Conservation (phyloP, 2,113 vertebrate genomes). For the Zapornia atra region DNA sequence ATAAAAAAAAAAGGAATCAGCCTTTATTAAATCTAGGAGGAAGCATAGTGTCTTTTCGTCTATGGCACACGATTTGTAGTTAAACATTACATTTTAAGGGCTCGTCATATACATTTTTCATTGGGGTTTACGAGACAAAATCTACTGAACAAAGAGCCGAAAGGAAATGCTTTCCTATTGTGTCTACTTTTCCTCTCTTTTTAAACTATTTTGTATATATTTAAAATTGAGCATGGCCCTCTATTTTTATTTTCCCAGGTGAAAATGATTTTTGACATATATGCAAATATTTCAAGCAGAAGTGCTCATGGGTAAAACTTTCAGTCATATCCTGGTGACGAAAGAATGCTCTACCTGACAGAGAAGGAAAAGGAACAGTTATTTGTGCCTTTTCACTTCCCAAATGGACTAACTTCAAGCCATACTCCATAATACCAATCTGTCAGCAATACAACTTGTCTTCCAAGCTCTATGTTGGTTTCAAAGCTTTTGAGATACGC, state of each 20-base stretch:
- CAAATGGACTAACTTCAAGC: background rate
- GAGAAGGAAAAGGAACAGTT: background rate
- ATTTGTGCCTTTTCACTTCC: background rate
- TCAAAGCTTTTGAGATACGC: background rate
- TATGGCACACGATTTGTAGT: background rate
- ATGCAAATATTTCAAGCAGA: background rate
- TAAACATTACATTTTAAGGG: background rate
- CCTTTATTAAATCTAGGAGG: background rate
- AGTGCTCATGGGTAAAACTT: background rate
- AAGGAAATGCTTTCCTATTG: background rate
- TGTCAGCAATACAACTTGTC: background rate
- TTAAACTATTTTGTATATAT: background rate
- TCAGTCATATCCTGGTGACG: background rate
- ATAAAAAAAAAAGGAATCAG: background rate
- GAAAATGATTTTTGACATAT: background rate
- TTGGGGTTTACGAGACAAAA: background rate
- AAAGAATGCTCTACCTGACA: background rate
- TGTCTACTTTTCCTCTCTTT: accelerated
- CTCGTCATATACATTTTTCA: background rate
- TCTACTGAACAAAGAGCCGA: background rate
- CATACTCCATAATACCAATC: background rate
- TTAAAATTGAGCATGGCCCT: background rate
- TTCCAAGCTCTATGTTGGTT: background rate
- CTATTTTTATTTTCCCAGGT: background rate
- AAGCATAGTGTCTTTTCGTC: background rate